Conservation (phyloP, 2,113 vertebrate species). For the Megaceryle torquata region DNA sequence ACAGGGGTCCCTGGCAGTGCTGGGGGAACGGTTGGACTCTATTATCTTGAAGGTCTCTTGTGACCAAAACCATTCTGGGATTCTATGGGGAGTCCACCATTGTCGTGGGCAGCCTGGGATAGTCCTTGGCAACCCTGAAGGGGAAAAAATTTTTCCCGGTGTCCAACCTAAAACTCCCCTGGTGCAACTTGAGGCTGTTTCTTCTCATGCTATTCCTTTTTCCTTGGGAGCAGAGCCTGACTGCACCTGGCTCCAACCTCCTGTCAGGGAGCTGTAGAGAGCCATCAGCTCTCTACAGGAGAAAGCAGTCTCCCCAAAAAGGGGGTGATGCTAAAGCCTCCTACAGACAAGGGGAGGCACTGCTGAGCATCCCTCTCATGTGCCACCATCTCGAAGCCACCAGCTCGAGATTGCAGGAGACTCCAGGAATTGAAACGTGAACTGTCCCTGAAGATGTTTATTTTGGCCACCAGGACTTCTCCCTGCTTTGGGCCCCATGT, state of each 20-base stretch:
- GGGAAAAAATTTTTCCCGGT: background rate
- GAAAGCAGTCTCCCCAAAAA: background rate
- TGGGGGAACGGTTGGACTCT: no score
- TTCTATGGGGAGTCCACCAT: background rate
- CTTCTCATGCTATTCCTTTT: background rate
- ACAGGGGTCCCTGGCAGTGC: background rate
- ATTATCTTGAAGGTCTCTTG: no score
- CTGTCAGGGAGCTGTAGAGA: background rate
- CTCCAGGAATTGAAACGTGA: background rate
- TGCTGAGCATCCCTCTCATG: background rate
- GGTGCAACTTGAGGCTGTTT: background rate
- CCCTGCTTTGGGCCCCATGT: background rate
- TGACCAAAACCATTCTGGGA: background rate
- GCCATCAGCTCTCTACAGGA: background rate
- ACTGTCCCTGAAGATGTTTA: background rate
- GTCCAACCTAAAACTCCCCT: background rate
- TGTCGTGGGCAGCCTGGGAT: background rate
- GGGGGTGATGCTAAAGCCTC: slow-evolving; percentile 30
- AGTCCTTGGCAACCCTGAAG: background rate
- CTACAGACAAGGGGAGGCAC: background rate
- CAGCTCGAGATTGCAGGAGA: background rate
- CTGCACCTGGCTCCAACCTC: background rate
- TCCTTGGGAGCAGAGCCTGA: background rate
- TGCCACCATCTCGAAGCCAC: background rate
- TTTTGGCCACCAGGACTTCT: background rate